Evolutionary conservation across 1,140 invertebrate genomes (phyloP), one percentile per base, ranked within the genome.

Genomic region (Camponotus pennsylvanicus): DNA sequence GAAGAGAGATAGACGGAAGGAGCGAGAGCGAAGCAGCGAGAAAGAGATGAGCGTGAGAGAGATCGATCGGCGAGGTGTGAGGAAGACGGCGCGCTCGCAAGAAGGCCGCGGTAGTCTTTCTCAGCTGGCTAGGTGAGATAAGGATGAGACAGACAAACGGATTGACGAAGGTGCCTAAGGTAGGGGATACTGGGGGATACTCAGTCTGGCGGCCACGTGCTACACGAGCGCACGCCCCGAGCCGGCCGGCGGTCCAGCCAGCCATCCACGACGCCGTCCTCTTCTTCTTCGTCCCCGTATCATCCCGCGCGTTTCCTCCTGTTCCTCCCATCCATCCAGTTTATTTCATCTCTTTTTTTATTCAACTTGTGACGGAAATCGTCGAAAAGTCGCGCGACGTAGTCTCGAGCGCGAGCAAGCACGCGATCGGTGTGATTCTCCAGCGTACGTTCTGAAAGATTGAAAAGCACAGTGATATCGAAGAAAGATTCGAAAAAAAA

Each of bases 171-270:
- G 92, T 91, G 86, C 86, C 91, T 76, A 90, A 94, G 93, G 93
- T 93, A 94, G 94, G 94, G 93, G 49, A 52, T 52, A 45, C 42
- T 45, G 42, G 42, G 42, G 42, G 93, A 93, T 90, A 91, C 91
- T 94, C 94, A 95, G 94, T 95, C 94, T 95, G 92, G 93, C 92
- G 92, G 93, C 94, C 94, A 94, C 94, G 94, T 95, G 94, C 94
- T 95, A 93, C 92, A 94, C 93, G 94, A 94, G 92, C 93, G 93
- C 94, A 94, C 93, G 93, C 93, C 93, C 92, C 92, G 94, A 91
- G 88, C 92, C 92, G 92, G 91, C 92, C 91, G 92, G 92, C 92
- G 86, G 83, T 82, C 90, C 89, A 88, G 86, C 86, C 89, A 90
- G 83, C 83, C 89, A 61, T 57, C 90, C 89, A 86, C 86, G 79